Conservation (phyloP, 2,888 invertebrate genomes). For the Drosophila conformis region DNA sequence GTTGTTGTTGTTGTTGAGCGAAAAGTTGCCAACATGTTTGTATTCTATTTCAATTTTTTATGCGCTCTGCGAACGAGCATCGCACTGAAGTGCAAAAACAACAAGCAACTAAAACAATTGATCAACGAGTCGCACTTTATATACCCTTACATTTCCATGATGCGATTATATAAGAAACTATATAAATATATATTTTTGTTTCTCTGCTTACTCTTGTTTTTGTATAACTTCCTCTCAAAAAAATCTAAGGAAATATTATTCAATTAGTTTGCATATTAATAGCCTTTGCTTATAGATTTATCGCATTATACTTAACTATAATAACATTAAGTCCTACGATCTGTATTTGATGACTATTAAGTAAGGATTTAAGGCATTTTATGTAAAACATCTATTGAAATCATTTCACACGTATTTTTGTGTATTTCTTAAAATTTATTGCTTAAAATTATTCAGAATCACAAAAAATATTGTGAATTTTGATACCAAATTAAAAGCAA, state of each 20-base stretch:
- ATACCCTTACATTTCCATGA: background rate
- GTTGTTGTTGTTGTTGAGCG: conserved; percentile 31
- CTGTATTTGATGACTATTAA: background rate
- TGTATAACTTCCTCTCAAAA: background rate
- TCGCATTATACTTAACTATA: background rate
- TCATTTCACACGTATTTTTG: background rate
- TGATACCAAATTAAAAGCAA: background rate
- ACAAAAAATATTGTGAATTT: background rate
- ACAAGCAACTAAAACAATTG: conserved; percentile 18
- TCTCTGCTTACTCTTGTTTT: rapidly evolving
- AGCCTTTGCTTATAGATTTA: no score
- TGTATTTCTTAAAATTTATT: background rate
- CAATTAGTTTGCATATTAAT: background rate
- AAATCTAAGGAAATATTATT: background rate
- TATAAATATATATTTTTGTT: background rate
- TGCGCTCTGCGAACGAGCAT: conserved; percentile 51
- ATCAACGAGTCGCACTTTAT: conserved; percentile 20
- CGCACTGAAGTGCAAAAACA: conserved; percentile 46
- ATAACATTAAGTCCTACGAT: background rate
- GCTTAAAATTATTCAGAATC: background rate
- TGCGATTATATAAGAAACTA: background rate
- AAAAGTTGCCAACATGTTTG: conserved; percentile 74
- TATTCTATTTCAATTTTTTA: conserved; percentile 72
- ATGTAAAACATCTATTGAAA: background rate
- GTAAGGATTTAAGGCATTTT: background rate